These are phyloP conservation scores for Drosophila truncata DNA, from an alignment of 1,140 invertebrate genomes.

Conservation along the genomic window DNA sequence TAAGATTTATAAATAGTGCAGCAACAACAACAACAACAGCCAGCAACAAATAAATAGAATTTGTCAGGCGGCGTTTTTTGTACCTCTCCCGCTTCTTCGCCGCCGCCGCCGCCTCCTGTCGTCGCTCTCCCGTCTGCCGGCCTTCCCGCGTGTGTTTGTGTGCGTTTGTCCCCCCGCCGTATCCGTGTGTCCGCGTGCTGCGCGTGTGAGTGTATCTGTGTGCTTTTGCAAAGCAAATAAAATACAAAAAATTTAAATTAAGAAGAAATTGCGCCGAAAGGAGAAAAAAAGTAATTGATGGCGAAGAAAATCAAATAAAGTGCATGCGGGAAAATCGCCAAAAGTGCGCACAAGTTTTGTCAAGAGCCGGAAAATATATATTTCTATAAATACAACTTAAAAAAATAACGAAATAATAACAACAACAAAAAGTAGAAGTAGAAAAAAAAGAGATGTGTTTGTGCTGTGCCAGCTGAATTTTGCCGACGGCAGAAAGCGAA, in stretches of 20 bases:
- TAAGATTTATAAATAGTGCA: constrained; percentile 79
- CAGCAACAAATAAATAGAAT: constrained; percentile 65
- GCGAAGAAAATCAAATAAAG: constrained; percentile 68
- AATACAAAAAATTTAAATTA: constrained; percentile 47
- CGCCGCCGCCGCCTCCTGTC: constrained; percentile 8
- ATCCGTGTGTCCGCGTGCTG: constrained; percentile 13
- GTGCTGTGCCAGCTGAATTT: constrained; percentile 18
- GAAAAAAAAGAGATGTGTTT: constrained; percentile 37
- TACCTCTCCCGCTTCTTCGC: constrained; percentile 21
- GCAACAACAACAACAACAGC: constrained; percentile 57
- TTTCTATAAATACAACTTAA: constrained; percentile 45
- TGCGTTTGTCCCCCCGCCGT: background rate
- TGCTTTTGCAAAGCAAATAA: constrained; percentile 47
- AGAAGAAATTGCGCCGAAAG: constrained; percentile 59
- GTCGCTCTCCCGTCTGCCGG: constrained; percentile 31
- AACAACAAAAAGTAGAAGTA: background rate
- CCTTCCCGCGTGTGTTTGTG: constrained; percentile 28
- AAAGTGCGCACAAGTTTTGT: constrained; percentile 36
- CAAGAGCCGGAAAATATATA: constrained; percentile 16
- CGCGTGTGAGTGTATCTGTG: constrained; percentile 30
- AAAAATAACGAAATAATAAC: constrained; percentile 17
- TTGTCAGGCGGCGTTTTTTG: constrained; percentile 68
- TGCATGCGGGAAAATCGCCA: constrained; percentile 41
- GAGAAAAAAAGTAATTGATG: constrained; percentile 65
- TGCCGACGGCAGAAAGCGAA: constrained; percentile 45